Evolutionary conservation across 2,113 vertebrate genomes (phyloP), one percentile per base, ranked within the genome.

Genomic region (Syngnathus scovelli): DNA sequence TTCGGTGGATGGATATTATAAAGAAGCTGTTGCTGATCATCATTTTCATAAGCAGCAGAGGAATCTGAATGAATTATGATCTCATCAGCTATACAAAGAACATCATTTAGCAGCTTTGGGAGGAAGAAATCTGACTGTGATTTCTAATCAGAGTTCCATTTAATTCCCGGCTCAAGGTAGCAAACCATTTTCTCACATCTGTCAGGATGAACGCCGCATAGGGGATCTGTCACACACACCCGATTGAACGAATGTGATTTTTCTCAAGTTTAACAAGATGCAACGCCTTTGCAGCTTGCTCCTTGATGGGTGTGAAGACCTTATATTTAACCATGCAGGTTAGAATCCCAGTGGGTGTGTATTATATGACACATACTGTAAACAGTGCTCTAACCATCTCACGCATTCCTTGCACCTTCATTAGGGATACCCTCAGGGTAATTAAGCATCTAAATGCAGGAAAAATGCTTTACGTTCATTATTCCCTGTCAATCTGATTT

Each of bases 341-440:
- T 51, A 51, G 49, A 2, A 18, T 8, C 49, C 7, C 7, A 51
- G 18, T 9, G 49, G 49, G 7, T 12, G 19, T 51, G 49, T 51
- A 8, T n/a, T n/a, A n/a, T n/a, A n/a, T 68, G 69, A 67, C 71
- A 64, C 80, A 71, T 70, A 52, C 69, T 74, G 70, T 89, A 90
- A 90, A 86, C 84, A 87, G 81, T 79, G 73, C 85, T 91, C 90
- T 90, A 90, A 85, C 36, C 56, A 37, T 82, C 72, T 36, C 67
- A 56, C 41, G 3, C 43, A 46, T 70, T 41, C 1, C 66, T 78
- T 66, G 55, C 69, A 79, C 77, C 60, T 69, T 55, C 51, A 0
- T 80, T 70, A 43, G 56, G 79, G 67, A 81, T 68, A 75, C 55
- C 69, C 64, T 37, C 10, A 0, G 52, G 70, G 75, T 86, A 89